These are phyloP conservation scores for Tipula unca DNA, from an alignment of 2,888 invertebrate species.

Conservation along the genomic window DNA sequence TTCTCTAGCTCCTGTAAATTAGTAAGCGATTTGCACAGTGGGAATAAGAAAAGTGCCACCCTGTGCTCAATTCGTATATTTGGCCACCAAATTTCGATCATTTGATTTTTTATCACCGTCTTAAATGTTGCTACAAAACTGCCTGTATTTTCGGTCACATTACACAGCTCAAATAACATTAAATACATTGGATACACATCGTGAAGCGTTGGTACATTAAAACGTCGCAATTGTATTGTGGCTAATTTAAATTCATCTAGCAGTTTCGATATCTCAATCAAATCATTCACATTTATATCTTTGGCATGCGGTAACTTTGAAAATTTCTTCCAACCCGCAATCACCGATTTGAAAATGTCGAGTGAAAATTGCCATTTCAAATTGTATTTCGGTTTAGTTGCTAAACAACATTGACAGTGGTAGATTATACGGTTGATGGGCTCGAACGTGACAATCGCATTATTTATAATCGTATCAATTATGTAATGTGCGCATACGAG, in stretches of 20 bases:
- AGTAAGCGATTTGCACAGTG: not conserved
- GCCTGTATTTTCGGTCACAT: not conserved
- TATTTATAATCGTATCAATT: not conserved
- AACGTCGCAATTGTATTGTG: not conserved
- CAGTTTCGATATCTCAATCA: not conserved
- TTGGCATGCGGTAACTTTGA: not conserved
- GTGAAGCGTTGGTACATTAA: not conserved
- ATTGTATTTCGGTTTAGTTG: not conserved
- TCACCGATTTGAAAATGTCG: not conserved
- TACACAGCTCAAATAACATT: not conserved
- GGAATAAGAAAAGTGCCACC: not conserved
- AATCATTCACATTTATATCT: not conserved
- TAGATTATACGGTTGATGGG: not conserved
- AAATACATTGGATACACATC: not conserved
- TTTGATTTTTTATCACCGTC: not conserved
- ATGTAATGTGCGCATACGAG: not conserved
- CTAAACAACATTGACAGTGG: not conserved
- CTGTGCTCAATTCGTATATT: not conserved
- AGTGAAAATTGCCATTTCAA: not conserved
- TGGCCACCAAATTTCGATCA: not conserved
- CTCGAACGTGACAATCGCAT: not conserved
- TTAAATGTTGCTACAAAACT: not conserved
- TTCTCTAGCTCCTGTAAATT: not conserved
- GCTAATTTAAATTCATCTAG: not conserved
- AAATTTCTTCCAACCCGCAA: not conserved